Conservation (phyloP, 2,113 vertebrate species). For the Propithecus coquereli region DNA sequence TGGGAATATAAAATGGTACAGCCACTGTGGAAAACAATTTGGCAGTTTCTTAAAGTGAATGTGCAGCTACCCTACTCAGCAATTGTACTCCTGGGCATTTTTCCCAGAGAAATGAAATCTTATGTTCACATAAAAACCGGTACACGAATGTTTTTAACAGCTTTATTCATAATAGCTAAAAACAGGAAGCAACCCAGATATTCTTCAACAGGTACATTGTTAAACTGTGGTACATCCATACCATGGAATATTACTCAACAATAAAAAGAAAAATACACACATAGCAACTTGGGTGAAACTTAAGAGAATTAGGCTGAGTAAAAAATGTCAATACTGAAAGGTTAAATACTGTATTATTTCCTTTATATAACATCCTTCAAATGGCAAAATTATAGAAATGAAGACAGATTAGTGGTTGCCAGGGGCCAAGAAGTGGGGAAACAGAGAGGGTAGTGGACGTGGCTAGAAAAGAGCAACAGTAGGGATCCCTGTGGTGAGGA, state of each 20-base stretch:
- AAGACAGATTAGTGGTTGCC: not conserved
- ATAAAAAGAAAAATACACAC: not conserved
- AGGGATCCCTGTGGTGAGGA: not conserved
- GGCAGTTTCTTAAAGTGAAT: not conserved
- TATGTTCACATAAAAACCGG: not conserved
- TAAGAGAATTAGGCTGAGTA: not conserved
- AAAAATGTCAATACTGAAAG: not conserved
- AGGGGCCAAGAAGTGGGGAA: not conserved
- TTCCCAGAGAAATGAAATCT: not conserved
- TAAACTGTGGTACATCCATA: not conserved
- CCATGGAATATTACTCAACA: not conserved
- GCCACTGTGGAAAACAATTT: not conserved
- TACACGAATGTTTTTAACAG: not conserved
- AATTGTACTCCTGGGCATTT: not conserved
- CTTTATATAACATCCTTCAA: constrained; percentile 16
- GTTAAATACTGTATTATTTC: not conserved
- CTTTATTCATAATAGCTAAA: not conserved
- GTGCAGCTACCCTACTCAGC: not conserved
- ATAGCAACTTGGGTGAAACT: not conserved
- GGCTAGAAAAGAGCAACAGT: not conserved
- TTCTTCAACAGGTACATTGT: not conserved
- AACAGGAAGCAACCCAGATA: not conserved
- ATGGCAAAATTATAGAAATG: not conserved
- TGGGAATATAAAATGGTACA: not conserved
- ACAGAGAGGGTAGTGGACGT: not conserved